A percentile compares a stretch with the other conserved stretches of the same genome.
Evolutionary conservation across 2,113 vertebrate genomes (phyloP).

Genomic region (Sinocyclocheilus anshuiensis): DNA sequence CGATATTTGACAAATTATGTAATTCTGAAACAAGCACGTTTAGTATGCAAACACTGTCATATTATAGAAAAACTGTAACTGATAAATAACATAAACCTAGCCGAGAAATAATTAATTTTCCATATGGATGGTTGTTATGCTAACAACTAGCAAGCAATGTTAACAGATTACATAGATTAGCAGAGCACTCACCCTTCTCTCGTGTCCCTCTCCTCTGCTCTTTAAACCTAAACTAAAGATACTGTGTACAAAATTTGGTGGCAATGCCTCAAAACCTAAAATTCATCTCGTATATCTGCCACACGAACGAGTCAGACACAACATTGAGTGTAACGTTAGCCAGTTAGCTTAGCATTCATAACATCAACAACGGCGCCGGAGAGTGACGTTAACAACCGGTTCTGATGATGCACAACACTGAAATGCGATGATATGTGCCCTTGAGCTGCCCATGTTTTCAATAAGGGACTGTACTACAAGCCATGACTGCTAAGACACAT

Average conservation of each 20-base stretch:
- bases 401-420: slow-evolving; percentile 29
- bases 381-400: slow-evolving; percentile 42
- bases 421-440: background rate
- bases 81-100: background rate
- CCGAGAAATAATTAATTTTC: background rate
- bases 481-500: background rate
- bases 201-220: background rate
- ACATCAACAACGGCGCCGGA: slow-evolving; percentile 49
- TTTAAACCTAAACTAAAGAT: background rate
- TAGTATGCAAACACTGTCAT: background rate
- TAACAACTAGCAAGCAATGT: slow-evolving; percentile 9
- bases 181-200: slow-evolving; percentile 15
- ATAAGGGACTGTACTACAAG: background rate
- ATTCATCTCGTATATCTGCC: background rate
- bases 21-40: background rate
- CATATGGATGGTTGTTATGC: background rate
- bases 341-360: slow-evolving; percentile 46
- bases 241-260: background rate
- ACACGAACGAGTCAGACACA: slow-evolving; percentile 3
- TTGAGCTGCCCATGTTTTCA: background rate
- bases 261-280: background rate
- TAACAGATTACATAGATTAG: background rate
- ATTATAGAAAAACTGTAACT: background rate
- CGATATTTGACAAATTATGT: background rate
- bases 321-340: background rate